phyloP scores from a whole-genome alignment of 2,113 vertebrate species.

The Chionodraco myersi region DNA sequence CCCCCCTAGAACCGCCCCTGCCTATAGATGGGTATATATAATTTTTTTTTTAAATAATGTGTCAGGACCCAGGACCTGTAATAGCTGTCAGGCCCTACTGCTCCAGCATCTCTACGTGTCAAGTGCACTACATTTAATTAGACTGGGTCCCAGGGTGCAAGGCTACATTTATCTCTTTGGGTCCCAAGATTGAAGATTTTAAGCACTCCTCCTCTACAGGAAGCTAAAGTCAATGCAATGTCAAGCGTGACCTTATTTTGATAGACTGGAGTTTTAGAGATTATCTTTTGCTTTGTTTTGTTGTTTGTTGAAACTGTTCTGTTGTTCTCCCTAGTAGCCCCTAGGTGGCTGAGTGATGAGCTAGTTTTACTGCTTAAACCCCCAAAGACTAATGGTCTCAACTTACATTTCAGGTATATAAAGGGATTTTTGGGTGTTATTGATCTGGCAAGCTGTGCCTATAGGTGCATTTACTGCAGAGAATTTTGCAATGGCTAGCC shows the following conservation, averaged over 20 bases:
- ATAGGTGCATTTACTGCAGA: not conserved
- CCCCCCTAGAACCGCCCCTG: not conserved
- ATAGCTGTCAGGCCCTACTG: constrained; percentile 53
- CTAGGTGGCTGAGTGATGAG: not conserved
- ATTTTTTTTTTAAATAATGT: not conserved
- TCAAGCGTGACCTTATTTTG: constrained; percentile 42
- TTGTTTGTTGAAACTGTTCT: not conserved
- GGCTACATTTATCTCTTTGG: constrained; percentile 63
- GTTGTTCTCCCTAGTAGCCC: not conserved
- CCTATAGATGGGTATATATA: constrained; percentile 29
- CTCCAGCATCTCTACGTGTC: constrained; percentile 47
- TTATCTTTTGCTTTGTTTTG: not conserved
- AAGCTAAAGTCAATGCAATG: constrained; percentile 57
- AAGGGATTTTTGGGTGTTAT: too few relatives aligned
- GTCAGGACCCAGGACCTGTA: constrained; percentile 56
- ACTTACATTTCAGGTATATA: not conserved
- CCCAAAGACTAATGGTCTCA: not conserved
- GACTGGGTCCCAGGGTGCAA: constrained; percentile 62
- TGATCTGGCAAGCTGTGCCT: not conserved
- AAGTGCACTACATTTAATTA: constrained; percentile 71
- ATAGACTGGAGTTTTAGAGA: constrained; percentile 1
- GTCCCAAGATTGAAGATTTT: constrained; percentile 47
- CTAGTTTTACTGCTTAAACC: not conserved
- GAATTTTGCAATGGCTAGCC: not conserved
- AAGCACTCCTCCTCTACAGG: constrained; percentile 27